Evolutionary conservation across 2,113 vertebrate species (phyloP).

Genomic region (Macquaria ambigua): DNA sequence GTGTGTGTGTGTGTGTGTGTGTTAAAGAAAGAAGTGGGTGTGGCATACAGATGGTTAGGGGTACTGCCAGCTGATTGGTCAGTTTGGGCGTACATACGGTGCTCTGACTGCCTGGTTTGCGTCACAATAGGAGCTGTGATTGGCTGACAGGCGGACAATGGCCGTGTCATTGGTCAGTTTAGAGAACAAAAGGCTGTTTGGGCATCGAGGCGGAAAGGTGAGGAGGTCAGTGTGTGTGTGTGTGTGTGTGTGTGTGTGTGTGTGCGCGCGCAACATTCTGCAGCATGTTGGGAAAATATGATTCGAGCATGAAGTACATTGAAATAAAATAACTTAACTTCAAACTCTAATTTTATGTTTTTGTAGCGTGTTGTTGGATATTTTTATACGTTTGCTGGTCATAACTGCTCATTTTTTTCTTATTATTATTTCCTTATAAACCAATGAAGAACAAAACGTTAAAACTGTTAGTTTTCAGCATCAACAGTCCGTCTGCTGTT

Average conservation of each 20-base stretch:
- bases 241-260: constrained; percentile 22
- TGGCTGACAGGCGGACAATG: constrained; percentile 48
- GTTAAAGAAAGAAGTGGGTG: not conserved
- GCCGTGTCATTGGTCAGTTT: constrained; percentile 44
- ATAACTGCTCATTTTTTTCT: not conserved
- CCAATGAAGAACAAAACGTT: not conserved
- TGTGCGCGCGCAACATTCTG: not conserved
- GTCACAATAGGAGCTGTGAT: constrained; percentile 51
- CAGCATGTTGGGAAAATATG: not conserved
- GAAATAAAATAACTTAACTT: not conserved
- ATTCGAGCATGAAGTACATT: not conserved
- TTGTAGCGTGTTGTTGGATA: not conserved
- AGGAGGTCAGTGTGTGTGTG: constrained; percentile 35
- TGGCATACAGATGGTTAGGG: not conserved
- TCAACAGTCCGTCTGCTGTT: not conserved
- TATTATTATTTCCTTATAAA: not conserved
- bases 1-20: too few species aligned
- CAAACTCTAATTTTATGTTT: too few species aligned
- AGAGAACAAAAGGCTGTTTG: constrained; percentile 59
- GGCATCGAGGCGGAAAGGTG: constrained; percentile 57
- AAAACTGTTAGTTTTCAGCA: too few species aligned
- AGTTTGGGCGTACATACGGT: not conserved
- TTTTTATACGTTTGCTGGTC: not conserved
- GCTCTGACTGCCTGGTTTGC: constrained; percentile 54
- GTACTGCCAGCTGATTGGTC: constrained; percentile 25